Percentiles rank a stretch among this genome's conserved stretches.
phyloP scores from a whole-genome alignment of 2,113 vertebrate species.

The Probosciger aterrimus region DNA sequence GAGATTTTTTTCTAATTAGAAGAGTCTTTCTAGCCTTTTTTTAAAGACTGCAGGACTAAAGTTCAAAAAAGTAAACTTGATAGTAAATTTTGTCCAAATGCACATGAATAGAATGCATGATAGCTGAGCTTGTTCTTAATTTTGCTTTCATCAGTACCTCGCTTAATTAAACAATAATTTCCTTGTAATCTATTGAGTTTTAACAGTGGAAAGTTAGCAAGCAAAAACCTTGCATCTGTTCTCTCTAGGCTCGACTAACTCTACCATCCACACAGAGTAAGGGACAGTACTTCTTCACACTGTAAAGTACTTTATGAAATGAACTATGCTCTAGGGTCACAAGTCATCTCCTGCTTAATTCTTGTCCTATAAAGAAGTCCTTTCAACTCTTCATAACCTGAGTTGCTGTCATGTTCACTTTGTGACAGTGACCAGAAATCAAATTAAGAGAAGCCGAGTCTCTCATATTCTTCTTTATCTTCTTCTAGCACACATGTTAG shows the following conservation, averaged over 20 bases:
- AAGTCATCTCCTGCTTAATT: neutral
- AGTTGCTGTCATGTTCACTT: neutral
- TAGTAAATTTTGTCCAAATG: neutral
- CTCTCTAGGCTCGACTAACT: neutral
- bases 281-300: neutral
- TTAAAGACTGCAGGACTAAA: neutral
- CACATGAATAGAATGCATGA: neutral
- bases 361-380: neutral
- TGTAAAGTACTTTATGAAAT: neutral
- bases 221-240: neutral
- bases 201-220: neutral
- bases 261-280: neutral
- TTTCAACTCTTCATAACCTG: neutral
- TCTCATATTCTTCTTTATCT: neutral
- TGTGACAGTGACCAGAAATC: slow-evolving; percentile 2
- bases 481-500: neutral
- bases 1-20: neutral
- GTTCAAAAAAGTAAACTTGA: neutral
- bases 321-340: neutral
- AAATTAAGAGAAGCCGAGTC: neutral
- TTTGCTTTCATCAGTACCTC: neutral
- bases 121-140: neutral
- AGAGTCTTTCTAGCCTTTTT: neutral
- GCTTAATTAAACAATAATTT: neutral
- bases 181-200: neutral